These are phyloP conservation scores for Drosophila trichaetosa DNA, from an alignment of 2,888 invertebrate genomes.

Conservation along the genomic window DNA sequence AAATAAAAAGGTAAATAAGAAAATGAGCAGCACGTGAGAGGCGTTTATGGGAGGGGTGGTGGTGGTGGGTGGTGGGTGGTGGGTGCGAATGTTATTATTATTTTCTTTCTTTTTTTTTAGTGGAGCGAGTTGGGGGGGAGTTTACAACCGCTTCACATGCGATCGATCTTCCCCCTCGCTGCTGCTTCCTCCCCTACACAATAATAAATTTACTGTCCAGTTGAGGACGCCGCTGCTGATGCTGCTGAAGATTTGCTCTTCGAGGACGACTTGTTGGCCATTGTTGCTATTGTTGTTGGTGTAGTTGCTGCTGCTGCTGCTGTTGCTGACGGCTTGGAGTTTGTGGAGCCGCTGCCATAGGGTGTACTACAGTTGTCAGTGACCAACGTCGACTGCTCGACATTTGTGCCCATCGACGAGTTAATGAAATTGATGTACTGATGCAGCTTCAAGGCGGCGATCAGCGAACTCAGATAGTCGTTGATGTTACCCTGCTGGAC, in stretches of 20 bases:
- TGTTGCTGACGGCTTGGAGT: background rate
- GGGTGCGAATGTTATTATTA: background rate
- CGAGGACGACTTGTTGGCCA: conserved; percentile 29
- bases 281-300: conserved; percentile 5
- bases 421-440: conserved; percentile 85
- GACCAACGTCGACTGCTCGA: conserved; percentile 78
- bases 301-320: conserved; percentile 7
- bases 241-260: conserved; percentile 31
- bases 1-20: conserved; percentile 14
- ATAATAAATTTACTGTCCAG: conserved; percentile 33
- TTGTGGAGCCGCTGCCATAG: conserved; percentile 30
- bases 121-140: background rate
- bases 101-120: background rate
- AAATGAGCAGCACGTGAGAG: conserved; percentile 29
- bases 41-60: background rate
- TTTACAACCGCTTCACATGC: background rate
- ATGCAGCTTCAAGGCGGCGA: conserved; percentile 85
- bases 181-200: background rate
- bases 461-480: conserved; percentile 85
- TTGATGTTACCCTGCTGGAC: conserved; percentile 86
- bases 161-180: background rate
- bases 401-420: conserved; percentile 83
- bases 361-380: conserved; percentile 61
- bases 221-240: conserved; percentile 25
- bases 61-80: background rate